phyloP scores from a whole-genome alignment of 2,888 invertebrate species.

The Carcina quercana region DNA sequence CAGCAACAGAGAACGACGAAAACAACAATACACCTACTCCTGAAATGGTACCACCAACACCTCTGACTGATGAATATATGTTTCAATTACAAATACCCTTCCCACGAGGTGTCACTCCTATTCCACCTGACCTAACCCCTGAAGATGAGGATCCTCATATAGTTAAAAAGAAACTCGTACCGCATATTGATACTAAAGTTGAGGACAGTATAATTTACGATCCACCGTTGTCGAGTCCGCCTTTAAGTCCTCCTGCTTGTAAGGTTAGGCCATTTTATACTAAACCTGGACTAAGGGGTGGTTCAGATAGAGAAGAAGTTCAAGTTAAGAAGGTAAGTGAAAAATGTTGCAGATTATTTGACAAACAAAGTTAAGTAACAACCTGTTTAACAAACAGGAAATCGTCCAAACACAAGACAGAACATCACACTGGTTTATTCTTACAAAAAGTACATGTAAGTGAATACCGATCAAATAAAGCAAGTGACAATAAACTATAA shows the following conservation, averaged over 20 bases:
- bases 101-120: conserved; percentile 25
- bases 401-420: too few relatives aligned
- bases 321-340: conserved; percentile 19
- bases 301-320: conserved; percentile 22
- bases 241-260: conserved; percentile 22
- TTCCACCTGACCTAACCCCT: conserved; percentile 22
- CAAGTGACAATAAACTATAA: too few relatives aligned
- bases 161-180: conserved; percentile 50
- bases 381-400: too few relatives aligned
- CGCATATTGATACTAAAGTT: conserved; percentile 48
- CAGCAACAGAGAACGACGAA: conserved; percentile 20
- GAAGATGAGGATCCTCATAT: conserved; percentile 49
- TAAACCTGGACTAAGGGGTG: conserved; percentile 31
- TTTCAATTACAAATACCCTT: conserved; percentile 47
- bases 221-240: conserved; percentile 47
- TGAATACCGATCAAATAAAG: too few relatives aligned
- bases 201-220: conserved; percentile 45
- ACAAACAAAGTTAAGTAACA: too few relatives aligned
- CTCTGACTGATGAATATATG: conserved; percentile 58
- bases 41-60: conserved; percentile 46
- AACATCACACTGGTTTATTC: too few relatives aligned
- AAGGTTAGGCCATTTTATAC: conserved; percentile 29
- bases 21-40: conserved; percentile 41
- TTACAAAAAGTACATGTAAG: too few relatives aligned
- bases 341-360: too few relatives aligned